Conservation (phyloP, 2,797 vertebrate genomes). For the Cygnus olor region DNA sequence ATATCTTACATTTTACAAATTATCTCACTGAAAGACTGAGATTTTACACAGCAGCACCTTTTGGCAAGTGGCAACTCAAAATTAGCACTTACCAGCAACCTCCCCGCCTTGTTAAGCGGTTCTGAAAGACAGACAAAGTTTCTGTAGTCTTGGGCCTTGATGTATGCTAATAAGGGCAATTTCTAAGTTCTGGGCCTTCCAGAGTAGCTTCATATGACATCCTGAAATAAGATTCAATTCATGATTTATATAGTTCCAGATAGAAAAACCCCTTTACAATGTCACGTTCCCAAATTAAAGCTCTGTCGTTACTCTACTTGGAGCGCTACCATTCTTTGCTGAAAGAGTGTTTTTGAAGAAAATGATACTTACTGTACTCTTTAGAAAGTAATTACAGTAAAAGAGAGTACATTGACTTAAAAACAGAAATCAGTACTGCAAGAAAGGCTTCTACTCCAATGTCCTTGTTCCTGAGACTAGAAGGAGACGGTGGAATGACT, state of each 20-base stretch:
- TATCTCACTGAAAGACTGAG: neutral
- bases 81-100: neutral
- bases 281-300: neutral
- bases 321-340: neutral
- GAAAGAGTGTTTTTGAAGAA: neutral
- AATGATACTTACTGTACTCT: neutral
- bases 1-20: neutral
- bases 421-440: neutral
- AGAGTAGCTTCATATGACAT: neutral
- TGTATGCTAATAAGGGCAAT: neutral
- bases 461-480: neutral
- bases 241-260: rapidly evolving
- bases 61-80: neutral
- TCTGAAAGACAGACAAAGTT: neutral
- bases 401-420: neutral
- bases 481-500: neutral
- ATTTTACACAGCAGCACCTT: neutral
- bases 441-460: neutral
- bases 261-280: neutral
- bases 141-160: neutral
- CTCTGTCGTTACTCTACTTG: neutral
- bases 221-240: neutral
- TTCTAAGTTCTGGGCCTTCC: neutral
- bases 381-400: neutral
- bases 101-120: too few relatives aligned